A percentile compares a stretch with the other conserved stretches of the same genome.
phyloP scores from a whole-genome alignment of 2,113 vertebrate genomes.

The Corvus cornix region DNA sequence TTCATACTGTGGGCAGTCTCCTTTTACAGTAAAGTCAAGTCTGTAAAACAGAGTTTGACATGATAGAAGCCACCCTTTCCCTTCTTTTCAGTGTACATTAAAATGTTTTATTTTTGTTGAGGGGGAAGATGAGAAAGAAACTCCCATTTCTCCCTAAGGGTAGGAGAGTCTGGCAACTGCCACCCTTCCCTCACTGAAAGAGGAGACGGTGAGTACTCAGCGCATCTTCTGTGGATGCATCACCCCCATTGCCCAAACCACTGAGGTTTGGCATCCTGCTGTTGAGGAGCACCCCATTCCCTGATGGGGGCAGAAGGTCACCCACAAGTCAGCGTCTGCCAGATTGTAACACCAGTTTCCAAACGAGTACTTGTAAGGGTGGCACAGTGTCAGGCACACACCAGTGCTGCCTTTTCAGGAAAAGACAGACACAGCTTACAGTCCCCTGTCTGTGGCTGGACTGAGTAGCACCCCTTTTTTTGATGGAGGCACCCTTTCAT shows the following conservation, averaged over 20 bases:
- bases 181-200: conserved; percentile 40
- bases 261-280: not conserved
- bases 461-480: not conserved
- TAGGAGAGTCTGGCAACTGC: conserved; percentile 41
- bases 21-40: not conserved
- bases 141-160: conserved; percentile 33
- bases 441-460: not conserved
- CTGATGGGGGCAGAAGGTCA: not conserved
- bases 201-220: conserved; percentile 35
- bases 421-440: not conserved
- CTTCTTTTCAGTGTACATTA: not conserved
- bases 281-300: not conserved
- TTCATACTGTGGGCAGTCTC: not conserved
- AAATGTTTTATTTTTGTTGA: conserved; percentile 57
- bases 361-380: not conserved
- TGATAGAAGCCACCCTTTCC: not conserved
- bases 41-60: not conserved
- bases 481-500: not conserved
- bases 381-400: not conserved
- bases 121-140: conserved; percentile 39
- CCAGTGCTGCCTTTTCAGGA: not conserved
- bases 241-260: not conserved
- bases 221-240: not conserved
- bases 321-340: rapidly evolving
- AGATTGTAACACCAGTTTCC: not conserved